Conservation (phyloP, 2,888 invertebrate species). For the Schrankia costaestrigalis region DNA sequence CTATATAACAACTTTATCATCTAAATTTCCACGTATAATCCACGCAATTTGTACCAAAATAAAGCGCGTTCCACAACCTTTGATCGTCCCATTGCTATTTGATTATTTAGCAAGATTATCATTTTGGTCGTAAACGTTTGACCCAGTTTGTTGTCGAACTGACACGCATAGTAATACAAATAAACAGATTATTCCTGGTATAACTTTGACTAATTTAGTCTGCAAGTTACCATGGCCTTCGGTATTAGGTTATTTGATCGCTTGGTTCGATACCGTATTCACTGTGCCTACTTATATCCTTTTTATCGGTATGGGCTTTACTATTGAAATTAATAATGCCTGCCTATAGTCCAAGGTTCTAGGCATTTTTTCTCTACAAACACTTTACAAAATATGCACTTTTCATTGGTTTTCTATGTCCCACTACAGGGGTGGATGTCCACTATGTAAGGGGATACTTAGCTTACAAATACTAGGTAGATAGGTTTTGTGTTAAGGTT, state of each 20-base stretch:
- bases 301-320: too few species aligned
- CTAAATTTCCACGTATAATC: neutral
- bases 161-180: slow-evolving; percentile 57
- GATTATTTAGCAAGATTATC: slow-evolving; percentile 62
- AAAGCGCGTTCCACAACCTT: slow-evolving; percentile 1
- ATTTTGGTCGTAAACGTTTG: slow-evolving; percentile 65
- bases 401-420: too few species aligned
- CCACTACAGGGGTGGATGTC: too few species aligned
- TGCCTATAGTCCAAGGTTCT: too few species aligned
- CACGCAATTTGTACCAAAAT: slow-evolving; percentile 9
- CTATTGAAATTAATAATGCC: too few species aligned
- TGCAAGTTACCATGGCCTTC: slow-evolving; percentile 8
- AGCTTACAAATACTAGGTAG: too few species aligned
- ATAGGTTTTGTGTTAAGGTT: too few species aligned
- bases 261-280: too few species aligned
- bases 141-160: slow-evolving; percentile 51
- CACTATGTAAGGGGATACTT: too few species aligned
- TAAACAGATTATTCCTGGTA: slow-evolving; percentile 36
- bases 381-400: too few species aligned
- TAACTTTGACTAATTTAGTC: slow-evolving; percentile 30
- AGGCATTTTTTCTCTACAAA: too few species aligned
- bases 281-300: too few species aligned
- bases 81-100: slow-evolving; percentile 43
- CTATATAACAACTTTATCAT: neutral
- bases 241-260: slow-evolving; percentile 5